These are phyloP conservation scores for Strix uralensis DNA, from an alignment of 2,113 vertebrate genomes.

Conservation along the genomic window DNA sequence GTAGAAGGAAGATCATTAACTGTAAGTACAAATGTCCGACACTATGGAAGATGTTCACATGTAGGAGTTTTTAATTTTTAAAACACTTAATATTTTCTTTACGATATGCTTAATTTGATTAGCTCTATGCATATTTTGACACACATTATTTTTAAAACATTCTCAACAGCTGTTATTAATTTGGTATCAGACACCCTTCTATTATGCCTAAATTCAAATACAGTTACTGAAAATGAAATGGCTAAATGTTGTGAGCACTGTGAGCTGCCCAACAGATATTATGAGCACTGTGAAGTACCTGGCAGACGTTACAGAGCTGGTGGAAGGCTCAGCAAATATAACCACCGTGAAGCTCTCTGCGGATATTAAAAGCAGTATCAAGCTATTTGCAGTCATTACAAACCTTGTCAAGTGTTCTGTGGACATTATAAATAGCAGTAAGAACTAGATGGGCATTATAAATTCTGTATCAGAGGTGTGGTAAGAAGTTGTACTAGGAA, in stretches of 20 bases:
- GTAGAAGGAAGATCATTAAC: neutral
- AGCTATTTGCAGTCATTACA: neutral
- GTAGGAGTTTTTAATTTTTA: neutral
- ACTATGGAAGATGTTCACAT: neutral
- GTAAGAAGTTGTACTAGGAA: neutral
- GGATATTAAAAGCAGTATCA: neutral
- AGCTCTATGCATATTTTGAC: neutral
- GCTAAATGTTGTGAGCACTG: neutral
- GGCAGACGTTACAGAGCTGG: neutral
- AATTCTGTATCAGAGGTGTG: neutral
- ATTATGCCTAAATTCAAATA: neutral
- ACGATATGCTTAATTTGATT: neutral
- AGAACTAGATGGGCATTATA: neutral
- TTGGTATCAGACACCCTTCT: neutral
- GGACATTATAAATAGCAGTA: neutral
- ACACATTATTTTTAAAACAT: neutral
- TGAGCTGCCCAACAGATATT: neutral
- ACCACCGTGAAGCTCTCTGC: neutral
- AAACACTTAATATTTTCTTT: neutral
- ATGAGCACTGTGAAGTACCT: neutral
- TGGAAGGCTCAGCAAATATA: neutral
- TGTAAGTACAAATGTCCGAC: neutral
- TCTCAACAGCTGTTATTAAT: neutral
- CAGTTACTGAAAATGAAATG: slow-evolving; percentile 6
- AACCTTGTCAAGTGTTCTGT: neutral